Evolutionary conservation across 2,888 invertebrate species (phyloP).

Genomic region (Pammene fasciana): DNA sequence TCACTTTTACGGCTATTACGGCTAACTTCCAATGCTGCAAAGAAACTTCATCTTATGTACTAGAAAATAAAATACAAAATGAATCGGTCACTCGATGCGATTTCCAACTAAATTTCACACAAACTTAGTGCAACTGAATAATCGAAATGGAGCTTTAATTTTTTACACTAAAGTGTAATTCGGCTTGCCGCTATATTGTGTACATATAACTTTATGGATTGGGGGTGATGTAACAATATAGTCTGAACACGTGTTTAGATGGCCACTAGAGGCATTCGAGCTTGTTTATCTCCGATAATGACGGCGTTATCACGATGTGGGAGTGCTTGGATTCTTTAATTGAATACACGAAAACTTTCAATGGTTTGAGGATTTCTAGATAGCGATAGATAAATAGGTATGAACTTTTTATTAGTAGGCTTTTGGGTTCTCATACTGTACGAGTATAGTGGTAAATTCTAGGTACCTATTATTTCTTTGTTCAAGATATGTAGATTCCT

Average conservation of each 20-base stretch:
- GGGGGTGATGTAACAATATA: constrained; percentile 51
- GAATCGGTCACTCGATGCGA: neutral
- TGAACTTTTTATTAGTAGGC: too few species aligned
- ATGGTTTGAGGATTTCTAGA: neutral
- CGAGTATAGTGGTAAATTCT: too few species aligned
- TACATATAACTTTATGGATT: constrained; percentile 16
- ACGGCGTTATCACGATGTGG: constrained; percentile 47
- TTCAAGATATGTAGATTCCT: too few species aligned
- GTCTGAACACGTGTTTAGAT: constrained; percentile 76
- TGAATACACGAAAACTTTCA: neutral
- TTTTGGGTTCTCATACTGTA: too few species aligned
- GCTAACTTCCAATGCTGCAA: constrained; percentile 39
- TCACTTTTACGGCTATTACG: constrained; percentile 65
- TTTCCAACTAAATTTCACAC: neutral
- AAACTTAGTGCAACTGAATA: neutral
- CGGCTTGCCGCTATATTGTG: neutral
- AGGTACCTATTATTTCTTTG: too few species aligned
- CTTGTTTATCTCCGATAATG: constrained; percentile 68
- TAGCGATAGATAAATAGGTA: neutral
- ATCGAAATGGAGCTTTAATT: constrained; percentile 32
- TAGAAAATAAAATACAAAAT: constrained; percentile 1
- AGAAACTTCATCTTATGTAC: neutral
- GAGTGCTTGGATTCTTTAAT: constrained; percentile 41
- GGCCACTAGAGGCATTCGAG: constrained; percentile 72
- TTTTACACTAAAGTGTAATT: constrained; percentile 20